These are phyloP conservation scores for Apamea anceps DNA, from an alignment of 2,888 invertebrate species.

Conservation along the genomic window DNA sequence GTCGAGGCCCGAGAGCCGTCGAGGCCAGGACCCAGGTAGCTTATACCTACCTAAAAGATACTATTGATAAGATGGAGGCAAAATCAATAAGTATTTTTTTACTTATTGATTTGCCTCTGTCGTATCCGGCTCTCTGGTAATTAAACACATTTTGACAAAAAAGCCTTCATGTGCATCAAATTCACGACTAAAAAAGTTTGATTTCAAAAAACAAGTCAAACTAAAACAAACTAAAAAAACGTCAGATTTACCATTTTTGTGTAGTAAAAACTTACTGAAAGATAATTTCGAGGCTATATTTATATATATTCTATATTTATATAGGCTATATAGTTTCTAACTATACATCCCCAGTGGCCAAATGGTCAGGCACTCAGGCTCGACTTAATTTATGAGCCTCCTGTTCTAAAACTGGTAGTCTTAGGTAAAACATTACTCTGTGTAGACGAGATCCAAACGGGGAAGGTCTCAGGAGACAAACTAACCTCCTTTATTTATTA, in stretches of 20 bases:
- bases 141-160: not conserved
- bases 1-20: no score
- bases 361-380: not conserved
- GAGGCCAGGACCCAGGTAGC: no score
- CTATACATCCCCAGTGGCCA: not conserved
- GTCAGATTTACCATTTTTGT: not conserved
- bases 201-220: no score
- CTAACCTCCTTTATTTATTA: constrained; percentile 1
- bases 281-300: not conserved
- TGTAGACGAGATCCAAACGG: not conserved
- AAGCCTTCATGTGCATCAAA: not conserved
- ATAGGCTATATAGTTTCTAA: no score
- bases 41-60: not conserved
- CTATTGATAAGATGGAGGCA: no score
- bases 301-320: no score
- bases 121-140: not conserved
- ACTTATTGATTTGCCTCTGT: not conserved
- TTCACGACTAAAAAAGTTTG: not conserved
- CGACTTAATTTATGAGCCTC: not conserved
- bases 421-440: not conserved
- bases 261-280: not conserved
- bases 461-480: not conserved
- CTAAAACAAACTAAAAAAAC: not conserved
- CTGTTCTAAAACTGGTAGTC: not conserved
- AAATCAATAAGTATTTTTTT: no score